phyloP scores from a whole-genome alignment of 1,140 invertebrate species.

The Riptortus pedestris region DNA sequence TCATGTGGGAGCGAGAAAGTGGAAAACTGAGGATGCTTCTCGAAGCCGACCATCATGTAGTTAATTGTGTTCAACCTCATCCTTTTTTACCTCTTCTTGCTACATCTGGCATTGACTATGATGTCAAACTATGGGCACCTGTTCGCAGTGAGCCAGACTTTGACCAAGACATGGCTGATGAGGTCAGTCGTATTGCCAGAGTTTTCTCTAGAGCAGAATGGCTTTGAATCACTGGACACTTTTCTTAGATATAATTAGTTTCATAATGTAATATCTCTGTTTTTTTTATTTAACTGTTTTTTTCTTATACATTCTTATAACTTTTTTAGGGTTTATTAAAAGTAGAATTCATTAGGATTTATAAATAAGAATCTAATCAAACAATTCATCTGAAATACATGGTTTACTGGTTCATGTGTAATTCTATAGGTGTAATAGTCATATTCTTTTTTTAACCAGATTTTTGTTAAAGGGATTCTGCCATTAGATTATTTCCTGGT shows the following conservation, averaged over 20 bases:
- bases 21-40: constrained; percentile 63
- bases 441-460: no score
- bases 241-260: no score
- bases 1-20: constrained; percentile 53
- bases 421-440: no score
- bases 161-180: constrained; percentile 53
- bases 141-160: constrained; percentile 48
- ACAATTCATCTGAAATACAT: no score
- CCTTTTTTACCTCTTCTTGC: constrained; percentile 69
- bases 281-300: background rate
- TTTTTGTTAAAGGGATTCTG: no score
- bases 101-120: constrained; percentile 82
- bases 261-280: background rate
- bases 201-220: background rate
- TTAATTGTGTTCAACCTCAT: constrained; percentile 80
- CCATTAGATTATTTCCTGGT: no score
- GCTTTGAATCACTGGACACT: no score
- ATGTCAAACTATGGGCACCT: constrained; percentile 79
- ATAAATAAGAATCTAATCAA: no score
- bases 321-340: no score
- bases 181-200: constrained; percentile 38
- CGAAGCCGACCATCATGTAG: constrained; percentile 75
- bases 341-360: no score
- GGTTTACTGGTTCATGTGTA: no score
- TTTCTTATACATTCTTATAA: background rate